Base-by-base conservation (phyloP, 2,888 invertebrate species). In the Oscheius sp. region DNA sequence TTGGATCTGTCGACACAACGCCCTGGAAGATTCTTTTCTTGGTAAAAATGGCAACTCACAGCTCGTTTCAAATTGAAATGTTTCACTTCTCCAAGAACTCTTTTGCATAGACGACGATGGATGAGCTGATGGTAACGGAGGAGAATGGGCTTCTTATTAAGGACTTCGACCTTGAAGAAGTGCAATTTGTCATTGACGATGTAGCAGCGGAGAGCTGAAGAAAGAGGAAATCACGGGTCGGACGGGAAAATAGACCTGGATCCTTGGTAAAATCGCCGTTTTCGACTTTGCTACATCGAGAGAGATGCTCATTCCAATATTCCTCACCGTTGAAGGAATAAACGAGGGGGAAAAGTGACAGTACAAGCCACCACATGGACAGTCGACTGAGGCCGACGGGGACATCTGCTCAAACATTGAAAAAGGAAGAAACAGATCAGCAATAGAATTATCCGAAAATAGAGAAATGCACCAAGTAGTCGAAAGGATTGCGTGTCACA, bases 151-250 rank as follows among this genome's bases (percentile, higher is more conserved):
- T 56, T 41, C 23, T 6, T 52, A 16, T 35, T 59, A 1, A 73
- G 25, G 12, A 73, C 73, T 25, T 73, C 73, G 13, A 73, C 35
- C 46, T 73, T 73, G 25, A 73, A 68, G 52, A 73, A 61, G 13
- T 58, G 46, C 23, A 73, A 21, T 46, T 73, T 73, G 59, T 73
- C 73, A 18, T 69, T 23, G 29, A 69, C 55, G n/a, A 64, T 35
- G 58, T 73, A 73, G 52, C 73, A 73, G 1, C 49, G 45, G 3
- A 73, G 52, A 58, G 53, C 72, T 72, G 49, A 64, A 63, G 9
- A 49, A n/a, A 35, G 9, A 9, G 35, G 35, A 9, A 9, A 35
- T n/a, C 6, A 55, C 13, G 13, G 56, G 13, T 6, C 2, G 56
- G 23, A 55, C 21, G 23, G 56, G 21, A 3, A 3, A 21, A 23